Evolutionary conservation across 2,113 vertebrate genomes (phyloP), one percentile per base, ranked within the genome.

Genomic region (Kryptolebias marmoratus): DNA sequence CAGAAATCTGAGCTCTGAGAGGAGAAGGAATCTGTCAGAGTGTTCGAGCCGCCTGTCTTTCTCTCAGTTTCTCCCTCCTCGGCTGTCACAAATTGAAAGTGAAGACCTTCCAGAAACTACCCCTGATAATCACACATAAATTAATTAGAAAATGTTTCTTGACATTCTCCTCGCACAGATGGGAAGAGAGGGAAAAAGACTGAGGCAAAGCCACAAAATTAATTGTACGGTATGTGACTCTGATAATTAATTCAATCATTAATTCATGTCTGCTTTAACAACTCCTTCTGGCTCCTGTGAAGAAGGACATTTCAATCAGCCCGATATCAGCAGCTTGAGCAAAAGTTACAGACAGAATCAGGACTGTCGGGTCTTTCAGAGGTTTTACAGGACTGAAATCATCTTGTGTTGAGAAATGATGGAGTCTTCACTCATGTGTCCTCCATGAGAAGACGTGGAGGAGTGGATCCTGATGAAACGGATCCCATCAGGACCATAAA

Each of bases 101-200:
- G 87, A 82, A 91, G 92, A 93, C 92, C 93, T 94, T 94, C 92
- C 87, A 94, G 92, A 92, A 94, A 92, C 93, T 87, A 71, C 78
- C 87, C 86, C 92, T 88, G 94, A 94, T 94, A 91, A 94, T 94
- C 94, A 92, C 90, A 93, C 89, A 93, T 92, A 91, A 94, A 94
- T 94, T 94, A 94, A 94, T 94, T 94, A 94, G 92, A 94, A 94
- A 93, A 93, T 91, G 89, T 94, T 93, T 93, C 94, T 93, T 94
- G 93, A 94, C 93, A 94, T 93, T 94, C 91, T 92, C 88, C 58
- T 74, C 85, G 81, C 90, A 90, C 86, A 91, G 92, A 90, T 57
- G 70, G 80, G 71, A 67, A 77, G 76, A 79, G 74, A 22, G 69
- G 67, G 88, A 88, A 88, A 93, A 85, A 92, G 91, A 93, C 92